Evolutionary conservation across 2,113 vertebrate species (phyloP).

Genomic region (Hypomesus transpacificus): DNA sequence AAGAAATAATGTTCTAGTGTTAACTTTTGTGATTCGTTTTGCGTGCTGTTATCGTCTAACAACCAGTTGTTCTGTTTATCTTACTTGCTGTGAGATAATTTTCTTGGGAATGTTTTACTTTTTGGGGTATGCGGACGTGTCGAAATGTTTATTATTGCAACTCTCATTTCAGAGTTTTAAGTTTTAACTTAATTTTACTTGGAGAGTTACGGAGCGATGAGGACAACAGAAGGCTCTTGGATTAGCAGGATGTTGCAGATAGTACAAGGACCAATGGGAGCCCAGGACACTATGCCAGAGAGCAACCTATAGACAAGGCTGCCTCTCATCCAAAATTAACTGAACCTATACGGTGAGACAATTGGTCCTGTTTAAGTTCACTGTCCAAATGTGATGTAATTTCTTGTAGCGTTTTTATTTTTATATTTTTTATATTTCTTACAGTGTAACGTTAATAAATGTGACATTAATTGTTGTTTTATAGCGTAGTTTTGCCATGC

Average conservation of each 20-base stretch:
- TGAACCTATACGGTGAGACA: too few species aligned
- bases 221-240: conserved; percentile 18
- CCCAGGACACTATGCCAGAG: conserved; percentile 53
- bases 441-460: background rate
- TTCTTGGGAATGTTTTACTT: too few species aligned
- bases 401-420: background rate
- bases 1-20: background rate
- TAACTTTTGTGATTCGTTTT: background rate
- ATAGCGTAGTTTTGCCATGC: too few species aligned
- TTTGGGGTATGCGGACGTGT: too few species aligned
- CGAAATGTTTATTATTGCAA: background rate
- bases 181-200: background rate
- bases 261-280: conserved; percentile 27
- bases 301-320: too few species aligned
- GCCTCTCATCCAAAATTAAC: too few species aligned
- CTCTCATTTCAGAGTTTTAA: background rate
- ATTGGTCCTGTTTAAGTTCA: too few species aligned
- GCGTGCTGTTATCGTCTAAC: background rate
- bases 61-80: too few species aligned
- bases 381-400: too few species aligned
- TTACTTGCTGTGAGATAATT: too few species aligned
- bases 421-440: background rate
- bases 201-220: conserved; percentile 7
- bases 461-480: too few species aligned
- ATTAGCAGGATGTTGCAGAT: background rate